Base-by-base conservation (phyloP, 53 echinoderm and acorn worm species). In the Zoroaster sp. region DNA sequence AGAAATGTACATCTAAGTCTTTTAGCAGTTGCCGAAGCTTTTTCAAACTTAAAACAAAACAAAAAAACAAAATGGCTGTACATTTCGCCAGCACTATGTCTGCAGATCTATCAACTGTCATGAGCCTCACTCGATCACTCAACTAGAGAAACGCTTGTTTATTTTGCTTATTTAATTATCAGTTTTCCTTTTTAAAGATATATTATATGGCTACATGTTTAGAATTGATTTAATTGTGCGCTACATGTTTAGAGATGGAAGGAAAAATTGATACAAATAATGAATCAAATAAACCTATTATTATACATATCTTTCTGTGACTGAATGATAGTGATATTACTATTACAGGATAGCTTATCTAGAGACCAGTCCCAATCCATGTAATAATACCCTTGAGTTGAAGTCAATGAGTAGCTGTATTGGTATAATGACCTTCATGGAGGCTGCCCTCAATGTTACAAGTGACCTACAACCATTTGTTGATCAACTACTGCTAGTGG, bases 381-480 rank as follows among this genome's bases (percentile, higher is more conserved):
- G 86, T 36, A 83, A 77, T 68, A 94, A 94, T 86, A 91, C 89
- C 15, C 75, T 92, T 25, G 90, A 74, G 28, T 36, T 89, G 40
- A 94, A 92, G 90, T 69, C 90, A 28, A 67, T 89, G 65, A 89
- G 90, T 41, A 95, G 92, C 82, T 91, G 91, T 75, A 59, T 96
- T 32, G 94, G 93, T 69, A 89, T 96, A 66, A 97, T 97, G 90
- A 95, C 94, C 35, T 97, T 92, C 69, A 92, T 95, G 73, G 97
- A 97, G 66, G 95, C 97, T 28, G 90, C 92, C 34, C 93, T 98
- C 30, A 95, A 93, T 72, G 90, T 95, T 17, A 95, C 95, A 40
- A 91, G 92, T 67, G 98, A 98, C 73, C 92, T 94, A 18, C 98
- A 98, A 78, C 93, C 93, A 4, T 95, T 98, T 80, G 94, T 98